Evolutionary conservation across 2,113 vertebrate genomes (phyloP).

Genomic region (Anguilla japonica): DNA sequence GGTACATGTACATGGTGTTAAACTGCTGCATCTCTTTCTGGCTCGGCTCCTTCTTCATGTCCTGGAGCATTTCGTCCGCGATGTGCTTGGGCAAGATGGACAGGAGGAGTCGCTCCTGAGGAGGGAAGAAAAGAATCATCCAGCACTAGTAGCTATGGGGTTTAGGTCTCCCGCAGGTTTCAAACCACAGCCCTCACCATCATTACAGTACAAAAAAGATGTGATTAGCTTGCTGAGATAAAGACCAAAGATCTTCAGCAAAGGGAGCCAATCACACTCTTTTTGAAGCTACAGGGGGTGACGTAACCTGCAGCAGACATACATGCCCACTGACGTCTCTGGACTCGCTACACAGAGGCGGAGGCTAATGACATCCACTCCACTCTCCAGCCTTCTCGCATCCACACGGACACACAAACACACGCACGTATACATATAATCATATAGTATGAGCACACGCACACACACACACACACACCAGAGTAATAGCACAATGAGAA

Average conservation of each 20-base stretch:
- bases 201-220: background rate
- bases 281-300: background rate
- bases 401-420: background rate
- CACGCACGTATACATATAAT: slow-evolving; percentile 6
- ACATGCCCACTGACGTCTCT: background rate
- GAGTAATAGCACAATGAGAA: background rate
- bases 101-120: slow-evolving; percentile 87
- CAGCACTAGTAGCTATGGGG: too few species aligned
- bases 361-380: background rate
- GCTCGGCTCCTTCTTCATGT: slow-evolving; percentile 88
- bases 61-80: slow-evolving; percentile 94
- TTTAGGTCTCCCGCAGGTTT: background rate
- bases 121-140: slow-evolving; percentile 2
- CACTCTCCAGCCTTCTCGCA: background rate
- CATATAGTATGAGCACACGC: slow-evolving; percentile 1
- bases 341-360: background rate
- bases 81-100: slow-evolving; percentile 97
- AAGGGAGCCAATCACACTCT: background rate
- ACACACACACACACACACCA: background rate
- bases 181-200: background rate
- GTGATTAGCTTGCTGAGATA: background rate
- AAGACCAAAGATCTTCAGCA: background rate
- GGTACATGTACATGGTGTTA: slow-evolving; percentile 99
- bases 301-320: background rate
- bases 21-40: slow-evolving; percentile 93